These are phyloP conservation scores for Blomia tropicalis DNA, from an alignment of 2,888 invertebrate species.

Conservation along the genomic window DNA sequence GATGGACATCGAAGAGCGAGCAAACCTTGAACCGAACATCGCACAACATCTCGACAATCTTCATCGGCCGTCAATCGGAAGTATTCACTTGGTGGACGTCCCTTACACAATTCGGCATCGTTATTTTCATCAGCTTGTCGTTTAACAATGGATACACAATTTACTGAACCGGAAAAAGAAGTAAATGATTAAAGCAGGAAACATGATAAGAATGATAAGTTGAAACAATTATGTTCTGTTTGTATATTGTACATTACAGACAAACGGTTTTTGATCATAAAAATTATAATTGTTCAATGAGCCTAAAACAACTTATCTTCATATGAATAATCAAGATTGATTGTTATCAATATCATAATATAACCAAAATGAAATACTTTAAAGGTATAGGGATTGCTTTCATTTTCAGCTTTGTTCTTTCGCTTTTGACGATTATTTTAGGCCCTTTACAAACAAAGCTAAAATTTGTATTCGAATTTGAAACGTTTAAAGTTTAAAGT, in stretches of 20 bases:
- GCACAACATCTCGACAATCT: conserved; percentile 82
- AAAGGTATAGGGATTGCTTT: too few relatives aligned
- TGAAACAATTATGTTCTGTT: conserved; percentile 27
- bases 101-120: conserved; percentile 55
- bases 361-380: too few relatives aligned
- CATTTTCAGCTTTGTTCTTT: too few relatives aligned
- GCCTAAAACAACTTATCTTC: too few relatives aligned
- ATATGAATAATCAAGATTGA: too few relatives aligned
- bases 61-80: conserved; percentile 66
- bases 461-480: too few relatives aligned
- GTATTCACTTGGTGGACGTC: conserved; percentile 75
- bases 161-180: conserved; percentile 26
- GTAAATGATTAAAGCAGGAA: conserved; percentile 29
- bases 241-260: conserved; percentile 20
- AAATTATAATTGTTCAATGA: too few relatives aligned
- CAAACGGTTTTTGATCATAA: too few relatives aligned
- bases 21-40: conserved; percentile 51
- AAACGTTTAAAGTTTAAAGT: too few relatives aligned
- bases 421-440: too few relatives aligned
- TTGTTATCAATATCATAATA: too few relatives aligned
- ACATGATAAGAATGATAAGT: conserved; percentile 26
- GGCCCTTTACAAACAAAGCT: too few relatives aligned
- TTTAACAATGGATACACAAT: conserved; percentile 32
- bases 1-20: conserved; percentile 75
- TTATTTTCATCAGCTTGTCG: conserved; percentile 51